Base-by-base conservation (phyloP, 2,888 invertebrate genomes). In the Ditula angustiorana region DNA sequence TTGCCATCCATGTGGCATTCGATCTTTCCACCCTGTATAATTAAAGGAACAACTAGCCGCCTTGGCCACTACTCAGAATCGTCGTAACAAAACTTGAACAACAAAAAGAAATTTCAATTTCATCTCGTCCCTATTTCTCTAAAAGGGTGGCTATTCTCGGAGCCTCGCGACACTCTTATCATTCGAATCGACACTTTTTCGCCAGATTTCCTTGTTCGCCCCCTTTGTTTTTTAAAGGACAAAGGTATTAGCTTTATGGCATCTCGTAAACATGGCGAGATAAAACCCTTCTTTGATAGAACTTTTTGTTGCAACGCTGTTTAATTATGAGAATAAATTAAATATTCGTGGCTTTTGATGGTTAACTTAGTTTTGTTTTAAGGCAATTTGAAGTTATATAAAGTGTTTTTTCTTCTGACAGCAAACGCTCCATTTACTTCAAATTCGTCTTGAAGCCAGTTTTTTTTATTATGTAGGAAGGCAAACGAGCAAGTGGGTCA, bases 191-290 rank as follows among this genome's bases (percentile, higher is more conserved):
- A 68, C 69, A 68, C 67, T 72, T 67, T 52, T 33, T 67, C 55
- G 35, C 71, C 74, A 62, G 62, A 57, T 73, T 71, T 72, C 72
- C 72, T 70, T 72, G 71, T 71, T 74, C 71, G 74, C 74, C 70
- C 70, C 73, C 65, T 66, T 65, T 69, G 67, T 70, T 72, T 66
- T 78, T 78, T 79, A 73, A 74, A 74, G 79, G 76, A 84, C 83
- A 83, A 85, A 83, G 75, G 82, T 81, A 83, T 85, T 83, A 85
- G 82, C 76, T 86, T 86, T 86, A 86, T 78, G 78, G 74, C 74
- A 67, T 63, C 75, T 78, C 84, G 81, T 86, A 86, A 86, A 86
- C 83, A 80, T 77, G 75, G 74, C 75, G 70, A 84, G 85, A 86
- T 85, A 86, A 85, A 78, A 76, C 78, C 52, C 26, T 64, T 61